Base-by-base conservation (phyloP, 2,888 invertebrate species). In the Parnassius glacialis region DNA sequence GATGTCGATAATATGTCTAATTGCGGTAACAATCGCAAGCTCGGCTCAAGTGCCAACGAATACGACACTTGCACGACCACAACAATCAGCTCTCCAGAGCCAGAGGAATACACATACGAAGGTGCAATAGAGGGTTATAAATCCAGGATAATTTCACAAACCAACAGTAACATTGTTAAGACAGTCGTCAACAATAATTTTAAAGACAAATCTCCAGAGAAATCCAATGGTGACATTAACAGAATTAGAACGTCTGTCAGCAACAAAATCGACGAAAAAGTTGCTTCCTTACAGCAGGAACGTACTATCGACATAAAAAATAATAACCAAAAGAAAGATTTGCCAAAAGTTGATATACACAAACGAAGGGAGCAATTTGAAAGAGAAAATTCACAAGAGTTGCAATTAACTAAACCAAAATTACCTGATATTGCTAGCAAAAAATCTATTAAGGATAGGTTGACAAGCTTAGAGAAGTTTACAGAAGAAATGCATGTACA, bases 61-160 rank as follows among this genome's bases (percentile, higher is more conserved):
- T 94, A 95, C 86, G 94, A 95, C 75, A 94, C 94, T 47, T 93
- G 93, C 70, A 94, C 94, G 72, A 94, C 94, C 61, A 94, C 93
- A 70, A 94, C 94, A 52, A 93, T 93, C 70, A 94, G 94, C 78
- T 94, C 95, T 52, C 94, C 94, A 1, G 94, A 95, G 82, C 94
- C 94, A 44, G 94, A 95, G 74, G 96, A 96, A 81, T 97, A 96
- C 83, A 96, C 96, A 0, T 97, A 96, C 81, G 97, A 97, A 84
- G 95, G 96, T 72, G 96, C 97, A 72, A 97, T 97, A 72, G 95
- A 97, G 78, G 95, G 96, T 71, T 97, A 97, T 84, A 95, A 96
- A 72, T 95, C 96, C 58, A 93, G 96, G 70, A 96, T 95, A 54
- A 93, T 95, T 72, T 93, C 94, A 48, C 92, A 93, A 73, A 93